phyloP scores from a whole-genome alignment of 2,888 invertebrate genomes.

The Epirrhoe tristata region DNA sequence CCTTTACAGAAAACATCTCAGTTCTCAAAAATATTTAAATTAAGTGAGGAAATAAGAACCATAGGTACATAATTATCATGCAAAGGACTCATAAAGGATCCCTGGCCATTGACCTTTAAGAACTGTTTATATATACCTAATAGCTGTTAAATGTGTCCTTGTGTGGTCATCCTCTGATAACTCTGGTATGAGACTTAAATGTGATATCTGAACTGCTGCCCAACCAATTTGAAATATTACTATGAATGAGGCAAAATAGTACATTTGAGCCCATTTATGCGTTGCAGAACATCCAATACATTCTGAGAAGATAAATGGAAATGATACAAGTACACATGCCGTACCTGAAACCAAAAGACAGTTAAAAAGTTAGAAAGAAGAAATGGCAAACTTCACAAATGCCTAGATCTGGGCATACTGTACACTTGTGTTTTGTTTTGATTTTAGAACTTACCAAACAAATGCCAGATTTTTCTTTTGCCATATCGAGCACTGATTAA shows the following conservation, averaged over 20 bases:
- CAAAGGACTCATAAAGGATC: not conserved
- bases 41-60: not conserved
- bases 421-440: too few relatives aligned
- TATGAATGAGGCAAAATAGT: conserved; percentile 91
- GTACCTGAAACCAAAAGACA: conserved; percentile 85
- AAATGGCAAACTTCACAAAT: not conserved
- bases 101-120: too few relatives aligned
- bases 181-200: conserved; percentile 94
- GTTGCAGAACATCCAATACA: conserved; percentile 88
- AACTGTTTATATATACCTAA: conserved; percentile 86
- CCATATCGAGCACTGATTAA: conserved; percentile 90
- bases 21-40: not conserved
- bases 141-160: conserved; percentile 90
- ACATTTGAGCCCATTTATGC: conserved; percentile 89
- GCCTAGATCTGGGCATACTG: too few relatives aligned
- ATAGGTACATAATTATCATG: not conserved
- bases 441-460: conserved; percentile 87
- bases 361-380: not conserved
- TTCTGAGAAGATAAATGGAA: conserved; percentile 94
- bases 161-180: conserved; percentile 90
- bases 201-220: conserved; percentile 96
- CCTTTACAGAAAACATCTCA: not conserved
- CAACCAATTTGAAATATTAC: conserved; percentile 96
- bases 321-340: conserved; percentile 90
- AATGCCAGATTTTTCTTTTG: conserved; percentile 94